A percentile compares a stretch with the other conserved stretches of the same genome.
phyloP scores from a whole-genome alignment of 2,888 invertebrate species.

The Macrophya alboannulata region DNA sequence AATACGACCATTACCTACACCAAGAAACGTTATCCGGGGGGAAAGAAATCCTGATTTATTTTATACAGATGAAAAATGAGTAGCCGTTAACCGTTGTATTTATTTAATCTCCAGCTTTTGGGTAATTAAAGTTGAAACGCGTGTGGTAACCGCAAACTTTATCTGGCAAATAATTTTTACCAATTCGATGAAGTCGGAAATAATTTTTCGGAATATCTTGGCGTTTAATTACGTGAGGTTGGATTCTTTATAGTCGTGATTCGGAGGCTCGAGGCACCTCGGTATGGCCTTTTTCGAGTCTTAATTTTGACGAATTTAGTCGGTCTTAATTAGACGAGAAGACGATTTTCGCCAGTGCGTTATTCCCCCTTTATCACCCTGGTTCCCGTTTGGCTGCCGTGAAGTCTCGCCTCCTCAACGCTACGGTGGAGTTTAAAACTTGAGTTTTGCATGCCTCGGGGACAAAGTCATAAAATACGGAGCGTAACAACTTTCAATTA shows the following conservation, averaged over 20 bases:
- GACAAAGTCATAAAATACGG: conserved; percentile 77
- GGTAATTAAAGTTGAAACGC: neutral
- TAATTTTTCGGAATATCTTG: conserved; percentile 21
- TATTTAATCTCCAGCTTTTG: conserved; percentile 9
- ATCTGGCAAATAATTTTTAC: neutral
- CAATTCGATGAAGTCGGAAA: neutral
- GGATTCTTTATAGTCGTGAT: conserved; percentile 9
- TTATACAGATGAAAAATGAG: neutral
- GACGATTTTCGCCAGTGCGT: conserved; percentile 29
- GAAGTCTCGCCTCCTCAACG: conserved; percentile 57
- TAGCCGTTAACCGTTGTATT: neutral
- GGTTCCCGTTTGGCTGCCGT: conserved; percentile 26
- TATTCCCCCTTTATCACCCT: conserved; percentile 43
- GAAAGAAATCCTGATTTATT: conserved; percentile 8
- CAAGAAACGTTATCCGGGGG: neutral
- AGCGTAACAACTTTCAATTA: conserved; percentile 79
- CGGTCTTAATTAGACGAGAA: conserved; percentile 73
- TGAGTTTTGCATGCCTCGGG: conserved; percentile 75
- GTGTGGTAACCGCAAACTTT: conserved; percentile 11
- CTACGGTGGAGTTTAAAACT: conserved; percentile 69
- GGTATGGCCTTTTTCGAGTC: neutral
- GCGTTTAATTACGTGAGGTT: conserved; percentile 21
- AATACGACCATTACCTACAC: neutral
- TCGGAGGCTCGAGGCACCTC: neutral
- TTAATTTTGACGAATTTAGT: conserved; percentile 74